A percentile compares a stretch with the other conserved stretches of the same genome.
Evolutionary conservation across 2,888 invertebrate genomes (phyloP).

Genomic region (Himalopsyche kuldschensis): DNA sequence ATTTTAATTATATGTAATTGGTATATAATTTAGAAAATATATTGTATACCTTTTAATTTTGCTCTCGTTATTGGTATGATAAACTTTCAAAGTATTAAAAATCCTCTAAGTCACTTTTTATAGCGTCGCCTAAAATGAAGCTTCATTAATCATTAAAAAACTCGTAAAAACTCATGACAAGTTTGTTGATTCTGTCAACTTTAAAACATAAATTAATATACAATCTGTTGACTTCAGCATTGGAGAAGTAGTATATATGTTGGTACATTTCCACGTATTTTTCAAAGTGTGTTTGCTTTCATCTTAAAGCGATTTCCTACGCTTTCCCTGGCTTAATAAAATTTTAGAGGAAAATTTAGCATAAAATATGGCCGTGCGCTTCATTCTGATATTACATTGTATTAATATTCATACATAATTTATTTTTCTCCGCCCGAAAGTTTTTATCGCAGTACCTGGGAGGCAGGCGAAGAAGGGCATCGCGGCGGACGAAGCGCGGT

Average conservation of each 20-base stretch:
- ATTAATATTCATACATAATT: conserved; percentile 40
- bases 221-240: background rate
- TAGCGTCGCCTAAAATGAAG: background rate
- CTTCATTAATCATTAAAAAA: background rate
- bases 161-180: background rate
- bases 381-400: conserved; percentile 36
- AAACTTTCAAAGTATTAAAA: too few relatives aligned
- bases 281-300: conserved; percentile 4
- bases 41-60: too few relatives aligned
- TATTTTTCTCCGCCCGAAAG: conserved; percentile 35
- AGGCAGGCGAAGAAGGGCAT: conserved; percentile 7
- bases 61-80: too few relatives aligned
- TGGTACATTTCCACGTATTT: background rate
- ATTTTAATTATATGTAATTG: too few relatives aligned
- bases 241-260: background rate
- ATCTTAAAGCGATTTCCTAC: conserved; percentile 17
- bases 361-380: conserved; percentile 36
- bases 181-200: background rate
- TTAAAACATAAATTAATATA: background rate
- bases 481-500: conserved; percentile 3
- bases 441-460: conserved; percentile 33
- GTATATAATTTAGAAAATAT: too few relatives aligned
- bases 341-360: conserved; percentile 31
- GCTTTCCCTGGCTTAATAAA: conserved; percentile 32
- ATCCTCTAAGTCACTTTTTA: background rate